Evolutionary conservation across 2,888 invertebrate species (phyloP).

Genomic region (Caenorhabditis sp.): DNA sequence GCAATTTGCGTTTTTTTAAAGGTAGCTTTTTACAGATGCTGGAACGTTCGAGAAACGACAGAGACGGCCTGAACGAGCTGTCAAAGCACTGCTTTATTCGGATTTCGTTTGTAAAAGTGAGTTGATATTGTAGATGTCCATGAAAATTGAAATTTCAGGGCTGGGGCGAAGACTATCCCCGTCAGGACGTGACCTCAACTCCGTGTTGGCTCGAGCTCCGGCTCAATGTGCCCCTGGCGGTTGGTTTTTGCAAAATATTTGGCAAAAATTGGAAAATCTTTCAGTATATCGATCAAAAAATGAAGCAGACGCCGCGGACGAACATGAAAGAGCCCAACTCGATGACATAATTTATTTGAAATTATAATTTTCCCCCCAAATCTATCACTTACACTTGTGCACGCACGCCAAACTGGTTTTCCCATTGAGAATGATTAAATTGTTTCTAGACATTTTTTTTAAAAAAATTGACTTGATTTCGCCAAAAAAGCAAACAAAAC

Average conservation of each 20-base stretch:
- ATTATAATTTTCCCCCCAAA: too few relatives aligned
- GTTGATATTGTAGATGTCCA: not conserved
- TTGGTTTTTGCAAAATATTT: conserved; percentile 36
- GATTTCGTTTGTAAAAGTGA: conserved; percentile 92
- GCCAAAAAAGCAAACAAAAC: not conserved
- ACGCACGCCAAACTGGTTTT: too few relatives aligned
- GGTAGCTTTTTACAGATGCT: conserved; percentile 49
- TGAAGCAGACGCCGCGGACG: conserved; percentile 49
- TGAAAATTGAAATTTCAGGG: conserved; percentile 81
- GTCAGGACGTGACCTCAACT: conserved; percentile 98
- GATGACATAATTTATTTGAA: conserved; percentile 39
- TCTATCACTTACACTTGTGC: too few relatives aligned
- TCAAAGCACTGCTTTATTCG: conserved; percentile 99
- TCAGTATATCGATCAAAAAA: conserved; percentile 55
- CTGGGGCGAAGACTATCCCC: conserved; percentile 99
- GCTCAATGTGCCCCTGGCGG: conserved; percentile 93
- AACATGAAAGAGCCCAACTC: conserved; percentile 41
- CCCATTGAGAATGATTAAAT: too few relatives aligned
- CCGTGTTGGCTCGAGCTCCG: conserved; percentile 99
- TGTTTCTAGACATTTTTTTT: too few relatives aligned
- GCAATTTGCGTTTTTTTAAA: too few relatives aligned
- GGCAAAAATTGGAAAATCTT: not conserved
- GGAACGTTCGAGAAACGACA: conserved; percentile 85
- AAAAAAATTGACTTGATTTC: conserved; percentile 3
- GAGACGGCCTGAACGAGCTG: conserved; percentile 97